Base-by-base conservation (phyloP, 2,888 invertebrate genomes). In the Psylliodes chrysocephalus region DNA sequence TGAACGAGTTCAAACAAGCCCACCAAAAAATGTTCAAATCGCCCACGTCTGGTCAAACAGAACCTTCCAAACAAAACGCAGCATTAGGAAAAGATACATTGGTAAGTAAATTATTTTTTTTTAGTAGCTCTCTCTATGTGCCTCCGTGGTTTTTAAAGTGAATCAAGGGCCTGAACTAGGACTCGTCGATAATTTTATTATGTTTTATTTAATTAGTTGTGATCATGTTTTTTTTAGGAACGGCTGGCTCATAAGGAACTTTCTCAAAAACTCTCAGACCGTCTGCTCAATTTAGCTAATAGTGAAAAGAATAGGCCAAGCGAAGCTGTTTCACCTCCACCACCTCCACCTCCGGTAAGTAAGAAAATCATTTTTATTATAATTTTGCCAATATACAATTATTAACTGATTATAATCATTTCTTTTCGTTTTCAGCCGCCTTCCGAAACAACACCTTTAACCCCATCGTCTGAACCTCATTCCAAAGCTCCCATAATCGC, bases 1-100 rank as follows among this genome's bases (percentile, higher is more conserved):
- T 95, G 91, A 91, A 94, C 81, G 95, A 95, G 83, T 95, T 95
- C 80, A 93, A 92, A 80, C 90, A 90, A 77, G 94, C 93, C 3
- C 94, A 95, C 82, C 87, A 89, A 74, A 92, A 91, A 84, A 95
- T 95, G 94, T 95, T 95, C 80, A 85, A 87, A 66, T 83, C 75
- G 10, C 49, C 66, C 6, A 70, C 64, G 15, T 47, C 64, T 4
- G 70, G 64, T 18, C 71, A 67, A 18, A 66, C 49, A 4, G 65
- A 71, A 40, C 66, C 52, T 57, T n/a, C 35, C 2, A 67, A 66
- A 40, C 64, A 64, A 44, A 46, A 7, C 28, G 38, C 33, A 10
- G 52, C 28, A 14, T 47, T 65, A 28, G 66, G 64, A 18, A 66
- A 63, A 59, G 66, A 68, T 42, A 67, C 68, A 1, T 55, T 68